Evolutionary conservation across 2,888 invertebrate species (phyloP).

Genomic region (Tetramorium bicarinatum): DNA sequence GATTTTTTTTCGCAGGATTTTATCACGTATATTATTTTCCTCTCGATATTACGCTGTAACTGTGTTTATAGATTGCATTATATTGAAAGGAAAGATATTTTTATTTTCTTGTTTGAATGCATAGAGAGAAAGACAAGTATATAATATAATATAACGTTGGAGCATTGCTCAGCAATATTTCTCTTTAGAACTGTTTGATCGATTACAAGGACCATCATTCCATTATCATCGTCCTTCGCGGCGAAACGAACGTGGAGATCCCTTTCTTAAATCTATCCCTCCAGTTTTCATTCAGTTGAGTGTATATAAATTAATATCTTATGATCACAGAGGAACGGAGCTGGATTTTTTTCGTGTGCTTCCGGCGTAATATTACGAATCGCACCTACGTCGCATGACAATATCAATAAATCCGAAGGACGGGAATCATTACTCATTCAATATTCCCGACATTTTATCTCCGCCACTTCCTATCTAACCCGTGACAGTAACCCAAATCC

Average conservation of each 20-base stretch:
- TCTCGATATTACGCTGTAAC: not conserved
- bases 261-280: not conserved
- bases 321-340: not conserved
- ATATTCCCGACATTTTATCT: constrained; percentile 50
- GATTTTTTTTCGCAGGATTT: not conserved
- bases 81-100: not conserved
- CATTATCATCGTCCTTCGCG: not conserved
- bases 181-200: constrained; percentile 11
- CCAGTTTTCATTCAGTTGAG: not conserved
- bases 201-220: not conserved
- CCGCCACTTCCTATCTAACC: constrained; percentile 10
- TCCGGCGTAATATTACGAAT: not conserved
- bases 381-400: not conserved
- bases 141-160: not conserved
- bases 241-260: not conserved
- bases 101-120: constrained; percentile 17
- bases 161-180: constrained; percentile 1
- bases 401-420: constrained; percentile 50
- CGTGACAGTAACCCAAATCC: constrained; percentile 67
- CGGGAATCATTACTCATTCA: constrained; percentile 30
- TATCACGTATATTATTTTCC: not conserved
- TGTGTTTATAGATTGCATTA: not conserved
- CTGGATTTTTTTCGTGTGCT: not conserved
- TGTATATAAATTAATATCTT: constrained; percentile 17
- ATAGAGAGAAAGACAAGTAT: not conserved